These are phyloP conservation scores for Lacerta viridis DNA, from an alignment of 2,797 vertebrate genomes.

Conservation along the genomic window DNA sequence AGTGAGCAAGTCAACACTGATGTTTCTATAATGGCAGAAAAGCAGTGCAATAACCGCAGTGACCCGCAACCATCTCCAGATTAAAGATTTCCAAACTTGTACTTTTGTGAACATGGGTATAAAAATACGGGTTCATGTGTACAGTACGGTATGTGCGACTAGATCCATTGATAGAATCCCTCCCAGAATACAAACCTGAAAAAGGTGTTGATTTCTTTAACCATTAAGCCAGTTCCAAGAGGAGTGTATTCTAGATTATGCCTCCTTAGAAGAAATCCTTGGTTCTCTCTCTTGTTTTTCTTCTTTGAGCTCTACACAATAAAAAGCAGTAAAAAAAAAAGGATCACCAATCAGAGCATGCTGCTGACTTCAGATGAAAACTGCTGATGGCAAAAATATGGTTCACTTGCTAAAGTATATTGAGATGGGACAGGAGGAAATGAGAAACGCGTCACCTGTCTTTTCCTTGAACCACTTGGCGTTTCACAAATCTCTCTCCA, in stretches of 20 bases:
- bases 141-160: no score
- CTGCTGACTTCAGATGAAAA: constrained; percentile 47
- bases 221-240: constrained; percentile 36
- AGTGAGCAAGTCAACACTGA: no score
- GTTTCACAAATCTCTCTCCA: constrained; percentile 68
- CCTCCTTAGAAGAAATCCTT: constrained; percentile 54
- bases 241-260: constrained; percentile 36
- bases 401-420: constrained; percentile 72
- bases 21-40: no score
- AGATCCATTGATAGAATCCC: background rate
- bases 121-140: no score
- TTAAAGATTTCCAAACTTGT: no score
- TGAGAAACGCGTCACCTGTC: constrained; percentile 78
- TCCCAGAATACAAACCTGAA: background rate
- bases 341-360: constrained; percentile 68
- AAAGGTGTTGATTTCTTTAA: constrained; percentile 41
- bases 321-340: constrained; percentile 53
- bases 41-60: no score
- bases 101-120: no score
- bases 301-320: constrained; percentile 56
- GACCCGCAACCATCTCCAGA: no score
- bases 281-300: constrained; percentile 42
- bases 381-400: constrained; percentile 54
- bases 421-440: constrained; percentile 78
- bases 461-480: constrained; percentile 71